These are phyloP conservation scores for Ptychochromis oligacanthus DNA, from an alignment of 2,113 vertebrate species.

Conservation along the genomic window DNA sequence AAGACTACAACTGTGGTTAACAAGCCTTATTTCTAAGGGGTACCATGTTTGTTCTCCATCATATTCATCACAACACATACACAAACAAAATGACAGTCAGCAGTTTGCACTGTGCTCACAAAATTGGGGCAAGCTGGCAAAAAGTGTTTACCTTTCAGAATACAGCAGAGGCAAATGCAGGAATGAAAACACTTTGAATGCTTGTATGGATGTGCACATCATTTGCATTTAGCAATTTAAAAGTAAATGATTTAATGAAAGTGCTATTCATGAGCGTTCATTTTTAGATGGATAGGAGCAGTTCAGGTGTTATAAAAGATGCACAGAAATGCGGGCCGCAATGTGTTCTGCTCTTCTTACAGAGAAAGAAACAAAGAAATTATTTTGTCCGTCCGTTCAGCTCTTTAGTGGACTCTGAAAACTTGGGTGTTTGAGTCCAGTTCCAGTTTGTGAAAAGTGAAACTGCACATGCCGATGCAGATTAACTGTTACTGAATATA, in stretches of 20 bases:
- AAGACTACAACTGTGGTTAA: slow-evolving; percentile 29
- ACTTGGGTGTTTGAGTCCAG: background rate
- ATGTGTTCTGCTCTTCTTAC: background rate
- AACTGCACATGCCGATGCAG: background rate
- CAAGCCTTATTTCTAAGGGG: slow-evolving; percentile 34
- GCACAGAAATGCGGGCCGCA: slow-evolving; percentile 33
- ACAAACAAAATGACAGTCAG: slow-evolving; percentile 64
- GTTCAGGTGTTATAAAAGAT: slow-evolving; percentile 1
- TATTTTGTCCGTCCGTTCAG: background rate
- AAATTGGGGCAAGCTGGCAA: slow-evolving; percentile 40
- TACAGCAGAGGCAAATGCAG: slow-evolving; percentile 2
- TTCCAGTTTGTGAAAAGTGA: background rate
- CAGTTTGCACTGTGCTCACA: slow-evolving; percentile 55
- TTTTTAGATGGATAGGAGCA: background rate
- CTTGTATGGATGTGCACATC: slow-evolving; percentile 25
- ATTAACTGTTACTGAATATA: background rate
- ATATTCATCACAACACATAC: slow-evolving; percentile 51
- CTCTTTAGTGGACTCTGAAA: background rate
- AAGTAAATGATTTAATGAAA: slow-evolving; percentile 32
- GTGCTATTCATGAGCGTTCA: slow-evolving; percentile 6
- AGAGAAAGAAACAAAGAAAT: background rate
- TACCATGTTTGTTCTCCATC: slow-evolving; percentile 35
- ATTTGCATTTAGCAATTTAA: slow-evolving; percentile 43
- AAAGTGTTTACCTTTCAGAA: slow-evolving; percentile 53
- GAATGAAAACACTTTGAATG: slow-evolving; percentile 19